Percentiles rank a stretch among this genome's conserved stretches.
These are phyloP conservation scores for Xestia rhomboidea DNA, from an alignment of 2,888 invertebrate species.

Conservation along the genomic window DNA sequence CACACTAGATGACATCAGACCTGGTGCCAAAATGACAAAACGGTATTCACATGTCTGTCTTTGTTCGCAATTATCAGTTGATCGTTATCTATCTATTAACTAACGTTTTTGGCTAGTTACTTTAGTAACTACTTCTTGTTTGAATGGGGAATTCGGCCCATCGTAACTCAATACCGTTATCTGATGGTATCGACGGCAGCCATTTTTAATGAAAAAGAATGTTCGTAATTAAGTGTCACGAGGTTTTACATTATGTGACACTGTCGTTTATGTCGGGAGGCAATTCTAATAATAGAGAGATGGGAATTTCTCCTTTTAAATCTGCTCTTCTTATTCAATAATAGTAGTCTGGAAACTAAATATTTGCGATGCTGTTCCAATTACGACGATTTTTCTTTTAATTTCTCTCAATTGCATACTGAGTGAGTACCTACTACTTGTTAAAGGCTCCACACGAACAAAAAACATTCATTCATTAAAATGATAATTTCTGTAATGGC, in stretches of 20 bases:
- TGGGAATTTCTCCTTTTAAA: not conserved
- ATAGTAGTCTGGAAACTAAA: not conserved
- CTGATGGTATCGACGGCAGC: constrained; percentile 17
- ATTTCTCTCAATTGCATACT: too few species aligned
- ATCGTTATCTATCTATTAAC: constrained; percentile 35
- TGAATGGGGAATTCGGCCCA: not conserved
- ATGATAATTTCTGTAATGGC: not conserved
- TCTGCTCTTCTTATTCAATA: not conserved
- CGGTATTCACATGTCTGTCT: constrained; percentile 7
- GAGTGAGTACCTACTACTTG: too few species aligned
- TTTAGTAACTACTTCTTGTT: constrained; percentile 12
- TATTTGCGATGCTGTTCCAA: not conserved
- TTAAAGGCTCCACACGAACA: not conserved
- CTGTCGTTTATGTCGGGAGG: constrained; percentile 27
- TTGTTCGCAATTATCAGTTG: constrained; percentile 44
- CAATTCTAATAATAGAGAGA: not conserved
- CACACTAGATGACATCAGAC: constrained; percentile 49
- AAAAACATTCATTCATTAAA: not conserved
- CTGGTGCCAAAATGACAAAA: constrained; percentile 25
- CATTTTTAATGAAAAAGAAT: constrained; percentile 17
- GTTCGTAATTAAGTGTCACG: constrained; percentile 47
- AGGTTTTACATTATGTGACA: constrained; percentile 32
- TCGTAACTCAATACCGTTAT: constrained; percentile 30
- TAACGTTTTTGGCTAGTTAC: constrained; percentile 39
- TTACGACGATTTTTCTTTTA: not conserved